Evolutionary conservation across 2,797 vertebrate species (phyloP), one percentile per base, ranked within the genome.

Genomic region (Myoxocephalus aenaeus): DNA sequence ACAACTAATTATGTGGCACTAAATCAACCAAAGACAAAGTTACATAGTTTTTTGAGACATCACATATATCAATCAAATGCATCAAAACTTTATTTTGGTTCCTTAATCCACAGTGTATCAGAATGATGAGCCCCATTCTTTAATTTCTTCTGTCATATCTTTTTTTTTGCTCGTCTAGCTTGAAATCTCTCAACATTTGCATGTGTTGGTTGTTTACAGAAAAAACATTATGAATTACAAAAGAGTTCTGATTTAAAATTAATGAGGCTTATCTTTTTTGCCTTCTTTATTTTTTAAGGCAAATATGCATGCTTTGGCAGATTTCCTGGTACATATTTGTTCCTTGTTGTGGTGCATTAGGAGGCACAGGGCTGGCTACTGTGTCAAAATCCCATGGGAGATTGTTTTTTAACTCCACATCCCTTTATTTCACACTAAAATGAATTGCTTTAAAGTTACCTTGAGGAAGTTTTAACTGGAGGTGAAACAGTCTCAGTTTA

Each of bases 341-440:
- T 50, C 14, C 54, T 70, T 1, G 0, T 51, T 27, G 56, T 29
- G 63, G 34, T 27, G 40, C 44, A 4, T 66, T 42, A n/a, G 22
- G 11, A 53, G 40, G 12, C 57, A 58, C 69, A 74, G 70, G 73
- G 85, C 59, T 11, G 64, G 82, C 56, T 51, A 50, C 66, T 75
- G 73, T 81, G 63, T 58, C 58, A 46, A 42, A 48, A 44, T 61
- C 63, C n/a, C 2, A 29, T 2, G 3, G 6, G 40, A 66, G 27
- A 40, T 63, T 7, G 3, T 32, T 66, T 34, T 74, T 67, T 15
- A 20, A 58, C 11, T 57, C 42, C 38, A 59, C 11, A 29, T 32
- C 22, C 22, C 10, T 50, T 29, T 61, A 48, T 69, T 56, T 42
- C 40, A 42, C 40, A 42, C 4, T 42, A 1, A 2, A 40, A 40